These are phyloP conservation scores for Asobara japonica DNA, from an alignment of 1,140 invertebrate species.

Conservation along the genomic window DNA sequence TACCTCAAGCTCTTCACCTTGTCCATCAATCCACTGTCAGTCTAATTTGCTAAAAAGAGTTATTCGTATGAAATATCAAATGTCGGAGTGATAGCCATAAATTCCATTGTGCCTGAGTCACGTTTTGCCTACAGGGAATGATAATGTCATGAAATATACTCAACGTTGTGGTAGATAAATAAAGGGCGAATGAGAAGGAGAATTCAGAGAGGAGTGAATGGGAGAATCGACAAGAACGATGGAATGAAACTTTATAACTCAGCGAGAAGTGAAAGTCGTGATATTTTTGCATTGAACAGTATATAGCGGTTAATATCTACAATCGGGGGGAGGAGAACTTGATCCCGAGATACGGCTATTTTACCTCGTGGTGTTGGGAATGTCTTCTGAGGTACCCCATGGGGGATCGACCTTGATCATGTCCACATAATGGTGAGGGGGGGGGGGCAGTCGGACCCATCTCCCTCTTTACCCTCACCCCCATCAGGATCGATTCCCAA, in stretches of 20 bases:
- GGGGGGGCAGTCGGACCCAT: not conserved
- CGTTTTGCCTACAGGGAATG: not conserved
- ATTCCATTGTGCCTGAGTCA: not conserved
- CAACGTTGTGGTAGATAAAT: not conserved
- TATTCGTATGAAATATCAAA: not conserved
- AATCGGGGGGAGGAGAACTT: not conserved
- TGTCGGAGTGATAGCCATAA: not conserved
- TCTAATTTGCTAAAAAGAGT: not conserved
- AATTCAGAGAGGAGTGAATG: not conserved
- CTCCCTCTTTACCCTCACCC: not conserved
- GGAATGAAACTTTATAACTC: slow-evolving; percentile 8
- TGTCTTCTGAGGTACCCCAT: not conserved
- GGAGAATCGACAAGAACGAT: not conserved
- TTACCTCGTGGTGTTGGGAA: not conserved
- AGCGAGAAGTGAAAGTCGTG: slow-evolving; percentile 31
- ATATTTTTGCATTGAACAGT: slow-evolving; percentile 23
- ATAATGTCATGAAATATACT: not conserved
- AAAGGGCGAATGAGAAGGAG: not conserved
- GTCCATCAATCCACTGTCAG: no score
- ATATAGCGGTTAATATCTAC: not conserved
- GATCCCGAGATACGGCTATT: not conserved
- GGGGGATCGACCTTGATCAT: not conserved
- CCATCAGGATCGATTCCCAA: not conserved
- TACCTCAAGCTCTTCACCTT: no score
- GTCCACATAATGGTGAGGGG: not conserved